Evolutionary conservation across 2,797 vertebrate species (phyloP), one percentile per base, ranked within the genome.

Genomic region (Betta splendens): DNA sequence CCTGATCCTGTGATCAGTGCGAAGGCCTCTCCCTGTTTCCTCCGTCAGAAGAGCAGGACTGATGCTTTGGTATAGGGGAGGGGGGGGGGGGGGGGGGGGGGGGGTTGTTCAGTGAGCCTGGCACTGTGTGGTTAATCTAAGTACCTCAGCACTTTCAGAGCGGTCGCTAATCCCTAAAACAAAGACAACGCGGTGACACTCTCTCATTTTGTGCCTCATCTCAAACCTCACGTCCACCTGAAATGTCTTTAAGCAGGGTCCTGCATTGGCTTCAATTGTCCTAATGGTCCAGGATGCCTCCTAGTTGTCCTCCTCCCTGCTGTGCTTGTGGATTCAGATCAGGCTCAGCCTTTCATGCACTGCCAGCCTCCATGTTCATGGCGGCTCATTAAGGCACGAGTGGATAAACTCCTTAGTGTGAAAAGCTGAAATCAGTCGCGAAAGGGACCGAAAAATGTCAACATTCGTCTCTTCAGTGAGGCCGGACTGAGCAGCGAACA

Each of bases 301-400:
- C 23, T 9, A 46, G 22, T 28, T 9, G 10, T 49, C 8, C 11
- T 45, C 39, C 32, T 60, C 16, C 64, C 69, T 75, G 66, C 73
- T 75, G 84, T 64, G 65, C 71, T 74, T 43, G 54, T 69, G 25
- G 53, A 37, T 73, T 80, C 32, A 25, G 29, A 63, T 23, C 64
- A 59, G 62, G 21, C 60, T 45, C 44, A 45, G 76, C 77, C 71
- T 79, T 85, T 84, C 80, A 65, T 72, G 84, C 48, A 69, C 83
- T 74, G 83, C 21, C 50, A 38, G 74, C 44, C 73, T 83, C 89
- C 89, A 91, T 78, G 90, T 91, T 84, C 42, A 17, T n/a, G 40
- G 39, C 67, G 80, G 86, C 90, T 88, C 88, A 87, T 86, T 96
- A 98, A 98, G 96, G 96, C 96, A 98, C 95, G 40, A 49, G 91